Base-by-base conservation (phyloP, 1,140 invertebrate genomes). In the Drosophila sproati region DNA sequence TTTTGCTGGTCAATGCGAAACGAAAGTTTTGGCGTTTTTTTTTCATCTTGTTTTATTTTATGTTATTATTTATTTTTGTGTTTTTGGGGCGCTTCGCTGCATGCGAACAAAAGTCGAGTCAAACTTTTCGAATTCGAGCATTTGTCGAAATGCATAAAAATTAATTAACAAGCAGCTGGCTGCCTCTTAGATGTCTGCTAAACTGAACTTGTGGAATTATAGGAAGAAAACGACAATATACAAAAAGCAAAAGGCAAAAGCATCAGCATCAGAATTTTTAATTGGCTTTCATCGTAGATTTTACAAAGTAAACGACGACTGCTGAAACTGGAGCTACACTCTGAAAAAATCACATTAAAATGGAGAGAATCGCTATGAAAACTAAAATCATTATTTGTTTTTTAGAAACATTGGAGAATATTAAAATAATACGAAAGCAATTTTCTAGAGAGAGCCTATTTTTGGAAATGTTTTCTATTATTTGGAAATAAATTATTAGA, bases 101-200 rank as follows among this genome's bases (percentile, higher is more conserved):
- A 82, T 72, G 80, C 77, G 35, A 82, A 79, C 54, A 69, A 63
- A 82, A 39, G 39, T n/a, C 68, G 43, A 70, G 64, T 51, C 59
- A 60, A 78, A 81, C 60, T 86, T 83, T 80, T 77, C 62, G 80
- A 70, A 88, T 82, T 70, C 39, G 76, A 89, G 83, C 77, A 89
- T 80, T 85, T 78, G 83, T 89, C 52, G 67, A 89, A 89, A 80
- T 88, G 80, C 80, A 88, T 88, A 89, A 89, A 88, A 88, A 80
- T 89, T 87, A 87, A 87, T 87, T 87, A 88, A 83, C 73, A 80
- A 89, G 73, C 45, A 34, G 63, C 62, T 43, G 61, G 61, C 59
- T 45, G 61, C 51, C 45, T 28, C 8, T 31, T n/a, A n/a, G 31
- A 32, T 10, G 29, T 7, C 10, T 47, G 28, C 35, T 67, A 29